phyloP scores from a whole-genome alignment of 2,888 invertebrate species.

The Pandemis corylana region DNA sequence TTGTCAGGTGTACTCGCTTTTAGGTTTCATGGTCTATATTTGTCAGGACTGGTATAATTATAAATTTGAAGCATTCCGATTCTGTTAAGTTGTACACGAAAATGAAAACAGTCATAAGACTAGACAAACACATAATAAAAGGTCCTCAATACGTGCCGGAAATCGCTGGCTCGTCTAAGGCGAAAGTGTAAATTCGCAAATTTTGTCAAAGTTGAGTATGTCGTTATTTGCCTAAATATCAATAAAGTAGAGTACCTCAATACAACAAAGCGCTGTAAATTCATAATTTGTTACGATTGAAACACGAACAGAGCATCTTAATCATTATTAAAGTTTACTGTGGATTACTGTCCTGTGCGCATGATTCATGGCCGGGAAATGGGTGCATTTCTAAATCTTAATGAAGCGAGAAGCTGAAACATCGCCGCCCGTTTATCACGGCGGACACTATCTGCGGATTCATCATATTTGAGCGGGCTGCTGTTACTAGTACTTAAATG shows the following conservation, averaged over 20 bases:
- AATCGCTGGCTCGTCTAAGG: background rate
- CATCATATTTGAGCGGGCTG: conserved; percentile 49
- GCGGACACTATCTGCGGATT: conserved; percentile 49
- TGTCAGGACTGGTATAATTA: background rate
- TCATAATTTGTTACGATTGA: background rate
- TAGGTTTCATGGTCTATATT: background rate
- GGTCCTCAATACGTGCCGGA: too few species aligned
- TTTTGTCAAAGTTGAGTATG: background rate
- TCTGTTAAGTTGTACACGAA: too few species aligned
- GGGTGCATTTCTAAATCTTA: conserved; percentile 65
- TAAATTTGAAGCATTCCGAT: background rate
- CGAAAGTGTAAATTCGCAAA: background rate
- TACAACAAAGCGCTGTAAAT: background rate
- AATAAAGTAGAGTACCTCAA: background rate
- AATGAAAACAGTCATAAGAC: background rate
- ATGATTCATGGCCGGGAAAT: conserved; percentile 74
- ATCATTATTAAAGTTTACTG: conserved; percentile 41
- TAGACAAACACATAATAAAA: background rate
- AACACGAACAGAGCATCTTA: background rate
- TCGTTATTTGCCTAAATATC: background rate
- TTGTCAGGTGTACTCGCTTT: background rate
- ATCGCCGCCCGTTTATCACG: conserved; percentile 53
- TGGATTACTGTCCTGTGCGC: conserved; percentile 22
- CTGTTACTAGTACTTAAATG: conserved; percentile 49
- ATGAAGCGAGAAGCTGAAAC: conserved; percentile 53